Evolutionary conservation across 2,113 vertebrate species (phyloP).

Genomic region (Formicarius rufipectus): DNA sequence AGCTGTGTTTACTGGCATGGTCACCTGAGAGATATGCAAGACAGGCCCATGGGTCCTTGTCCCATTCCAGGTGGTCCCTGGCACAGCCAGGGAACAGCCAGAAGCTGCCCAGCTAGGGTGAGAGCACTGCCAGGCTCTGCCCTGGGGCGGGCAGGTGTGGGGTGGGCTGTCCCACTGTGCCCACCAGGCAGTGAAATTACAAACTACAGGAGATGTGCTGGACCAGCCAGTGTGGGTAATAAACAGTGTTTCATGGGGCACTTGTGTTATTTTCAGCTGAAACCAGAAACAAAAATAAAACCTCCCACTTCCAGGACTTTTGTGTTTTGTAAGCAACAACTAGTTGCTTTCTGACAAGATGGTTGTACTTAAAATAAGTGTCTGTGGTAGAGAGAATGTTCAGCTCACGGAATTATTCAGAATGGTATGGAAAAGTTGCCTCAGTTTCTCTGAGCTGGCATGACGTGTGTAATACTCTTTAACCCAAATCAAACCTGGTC

Average conservation of each 20-base stretch:
- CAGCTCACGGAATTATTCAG: background rate
- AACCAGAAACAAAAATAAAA: slow-evolving; percentile 25
- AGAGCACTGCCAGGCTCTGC: background rate
- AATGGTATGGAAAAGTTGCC: background rate
- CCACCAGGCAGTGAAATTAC: background rate
- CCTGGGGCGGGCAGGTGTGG: background rate
- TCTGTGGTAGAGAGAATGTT: slow-evolving; percentile 1
- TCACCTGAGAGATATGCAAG: background rate
- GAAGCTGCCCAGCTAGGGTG: accelerated
- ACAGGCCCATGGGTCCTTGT: background rate
- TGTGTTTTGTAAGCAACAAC: slow-evolving; percentile 30
- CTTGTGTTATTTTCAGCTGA: background rate
- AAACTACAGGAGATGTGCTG: background rate
- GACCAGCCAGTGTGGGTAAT: background rate
- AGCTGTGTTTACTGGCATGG: accelerated
- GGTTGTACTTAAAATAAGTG: slow-evolving; percentile 24
- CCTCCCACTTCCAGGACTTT: slow-evolving; percentile 27
- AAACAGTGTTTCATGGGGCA: background rate
- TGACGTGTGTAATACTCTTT: background rate
- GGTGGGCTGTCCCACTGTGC: background rate
- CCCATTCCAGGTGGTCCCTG: background rate
- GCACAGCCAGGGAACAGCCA: background rate
- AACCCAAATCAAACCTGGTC: background rate
- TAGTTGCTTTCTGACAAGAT: background rate
- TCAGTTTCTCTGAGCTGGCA: background rate